These are phyloP conservation scores for Peribatodes rhomboidaria DNA, from an alignment of 2,888 invertebrate genomes.

Conservation along the genomic window DNA sequence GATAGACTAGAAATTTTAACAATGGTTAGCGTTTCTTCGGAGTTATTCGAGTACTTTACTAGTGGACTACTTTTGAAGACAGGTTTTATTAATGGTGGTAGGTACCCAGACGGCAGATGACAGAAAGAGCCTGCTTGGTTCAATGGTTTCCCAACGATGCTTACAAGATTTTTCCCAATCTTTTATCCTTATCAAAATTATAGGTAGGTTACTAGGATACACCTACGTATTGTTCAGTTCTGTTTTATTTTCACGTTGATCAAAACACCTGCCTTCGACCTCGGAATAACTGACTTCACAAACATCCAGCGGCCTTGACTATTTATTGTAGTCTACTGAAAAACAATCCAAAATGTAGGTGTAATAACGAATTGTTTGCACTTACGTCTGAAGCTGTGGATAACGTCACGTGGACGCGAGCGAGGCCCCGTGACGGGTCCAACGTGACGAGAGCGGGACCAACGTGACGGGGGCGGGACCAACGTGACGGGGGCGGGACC, in stretches of 20 bases:
- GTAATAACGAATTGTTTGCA: conserved; percentile 62
- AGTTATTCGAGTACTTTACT: no score
- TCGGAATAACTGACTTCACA: conserved; percentile 17
- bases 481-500: conserved; percentile 59
- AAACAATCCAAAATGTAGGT: conserved; percentile 50
- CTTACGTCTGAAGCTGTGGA: conserved; percentile 51
- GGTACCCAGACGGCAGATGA: no score
- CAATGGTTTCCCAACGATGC: background rate
- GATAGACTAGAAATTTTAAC: background rate
- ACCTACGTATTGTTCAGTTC: background rate
- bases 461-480: conserved; percentile 56
- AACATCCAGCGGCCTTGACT: conserved; percentile 27
- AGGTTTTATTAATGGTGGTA: no score
- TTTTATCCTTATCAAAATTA: background rate
- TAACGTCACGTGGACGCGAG: conserved; percentile 56
- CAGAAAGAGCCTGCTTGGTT: background rate
- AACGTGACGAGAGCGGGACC: conserved; percentile 65
- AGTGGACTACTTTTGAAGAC: no score
- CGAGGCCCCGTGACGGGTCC: conserved; percentile 64
- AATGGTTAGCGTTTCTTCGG: background rate
- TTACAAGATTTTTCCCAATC: background rate
- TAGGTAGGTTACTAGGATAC: no score
- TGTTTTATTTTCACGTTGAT: conserved; percentile 16
- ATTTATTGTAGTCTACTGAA: conserved; percentile 41
- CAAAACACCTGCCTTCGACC: conserved; percentile 38